Conservation (phyloP, 2,113 vertebrate genomes). For the Etheostoma cragini region DNA sequence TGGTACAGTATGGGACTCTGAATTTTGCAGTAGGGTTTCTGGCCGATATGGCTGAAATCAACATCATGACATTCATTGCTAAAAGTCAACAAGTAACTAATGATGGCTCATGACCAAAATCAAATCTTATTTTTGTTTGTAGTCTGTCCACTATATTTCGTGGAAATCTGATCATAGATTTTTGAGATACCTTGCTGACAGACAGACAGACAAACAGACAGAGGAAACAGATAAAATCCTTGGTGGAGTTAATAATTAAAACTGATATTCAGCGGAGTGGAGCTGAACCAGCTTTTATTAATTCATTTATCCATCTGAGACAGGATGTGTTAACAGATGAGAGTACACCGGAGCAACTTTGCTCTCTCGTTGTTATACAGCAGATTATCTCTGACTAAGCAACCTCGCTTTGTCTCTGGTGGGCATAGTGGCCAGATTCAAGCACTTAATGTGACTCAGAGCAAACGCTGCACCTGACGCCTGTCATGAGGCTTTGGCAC, state of each 20-base stretch:
- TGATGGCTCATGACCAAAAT: background rate
- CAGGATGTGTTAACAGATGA: slow-evolving; percentile 40
- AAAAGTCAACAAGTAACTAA: too few species aligned
- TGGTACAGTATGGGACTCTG: background rate
- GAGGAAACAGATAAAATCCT: slow-evolving; percentile 4
- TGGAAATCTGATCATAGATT: background rate
- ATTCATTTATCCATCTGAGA: slow-evolving; percentile 46
- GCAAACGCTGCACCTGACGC: slow-evolving; percentile 64
- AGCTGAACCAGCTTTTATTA: slow-evolving; percentile 25
- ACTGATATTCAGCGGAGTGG: slow-evolving; percentile 1
- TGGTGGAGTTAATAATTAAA: slow-evolving; percentile 16
- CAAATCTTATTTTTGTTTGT: background rate
- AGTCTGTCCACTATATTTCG: background rate
- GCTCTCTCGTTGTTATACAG: slow-evolving; percentile 22
- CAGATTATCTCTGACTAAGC: slow-evolving; percentile 56
- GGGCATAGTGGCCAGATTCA: slow-evolving; percentile 46
- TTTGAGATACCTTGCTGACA: background rate
- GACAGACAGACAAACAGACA: slow-evolving; percentile 18
- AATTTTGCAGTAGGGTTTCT: background rate
- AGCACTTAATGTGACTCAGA: slow-evolving; percentile 53
- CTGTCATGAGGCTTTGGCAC: background rate
- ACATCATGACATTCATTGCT: background rate
- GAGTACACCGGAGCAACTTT: slow-evolving; percentile 17
- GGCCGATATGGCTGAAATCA: background rate
- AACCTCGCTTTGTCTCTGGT: slow-evolving; percentile 37